Percentiles rank a stretch among this genome's conserved stretches.
Evolutionary conservation across 2,797 vertebrate genomes (phyloP).

Genomic region (Paramormyrops hopkinsi): DNA sequence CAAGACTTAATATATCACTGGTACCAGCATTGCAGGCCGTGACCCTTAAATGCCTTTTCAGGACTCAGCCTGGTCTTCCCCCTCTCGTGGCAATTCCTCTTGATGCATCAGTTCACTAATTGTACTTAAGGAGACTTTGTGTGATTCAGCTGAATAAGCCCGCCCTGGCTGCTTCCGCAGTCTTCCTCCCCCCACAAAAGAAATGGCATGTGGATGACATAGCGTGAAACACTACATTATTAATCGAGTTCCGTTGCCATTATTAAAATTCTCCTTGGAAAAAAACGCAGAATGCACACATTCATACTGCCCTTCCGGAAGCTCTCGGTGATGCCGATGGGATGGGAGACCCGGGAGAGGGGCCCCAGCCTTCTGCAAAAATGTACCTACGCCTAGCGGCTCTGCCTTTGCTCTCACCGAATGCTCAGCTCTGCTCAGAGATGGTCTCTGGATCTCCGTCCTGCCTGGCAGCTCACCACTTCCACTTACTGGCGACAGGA

Average conservation of each 20-base stretch:
- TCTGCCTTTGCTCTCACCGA: neutral
- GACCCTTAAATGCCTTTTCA: neutral
- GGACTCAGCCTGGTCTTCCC: neutral
- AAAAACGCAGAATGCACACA: neutral
- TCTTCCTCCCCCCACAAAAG: neutral
- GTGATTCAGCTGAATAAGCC: neutral
- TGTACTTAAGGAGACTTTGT: neutral
- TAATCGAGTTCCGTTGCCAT: neutral
- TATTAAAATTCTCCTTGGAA: neutral
- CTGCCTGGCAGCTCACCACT: neutral
- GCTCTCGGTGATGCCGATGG: neutral
- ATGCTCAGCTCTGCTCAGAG: neutral
- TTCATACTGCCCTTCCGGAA: neutral
- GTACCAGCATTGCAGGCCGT: neutral
- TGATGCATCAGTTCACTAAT: neutral
- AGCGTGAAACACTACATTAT: neutral
- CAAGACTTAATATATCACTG: neutral
- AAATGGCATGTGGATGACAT: neutral
- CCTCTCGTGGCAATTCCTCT: neutral
- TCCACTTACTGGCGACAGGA: neutral
- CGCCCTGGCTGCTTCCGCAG: neutral
- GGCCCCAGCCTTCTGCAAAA: neutral
- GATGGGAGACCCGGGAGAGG: neutral
- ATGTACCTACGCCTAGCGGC: neutral
- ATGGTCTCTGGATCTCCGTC: neutral